These are phyloP conservation scores for Hystrix cristata DNA, from an alignment of 2,113 vertebrate species.

Conservation along the genomic window DNA sequence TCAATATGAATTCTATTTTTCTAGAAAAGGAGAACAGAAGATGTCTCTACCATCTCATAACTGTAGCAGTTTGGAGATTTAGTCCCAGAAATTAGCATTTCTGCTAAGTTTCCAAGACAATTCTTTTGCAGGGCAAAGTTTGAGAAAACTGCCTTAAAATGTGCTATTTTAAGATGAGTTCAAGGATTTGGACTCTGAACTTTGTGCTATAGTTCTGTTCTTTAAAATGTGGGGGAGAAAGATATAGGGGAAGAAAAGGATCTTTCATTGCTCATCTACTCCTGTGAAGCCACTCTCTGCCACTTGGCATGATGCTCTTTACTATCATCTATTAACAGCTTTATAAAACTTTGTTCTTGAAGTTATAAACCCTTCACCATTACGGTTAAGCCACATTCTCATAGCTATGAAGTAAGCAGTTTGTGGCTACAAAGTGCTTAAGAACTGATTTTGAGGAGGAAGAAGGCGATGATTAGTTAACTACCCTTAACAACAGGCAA, in stretches of 20 bases:
- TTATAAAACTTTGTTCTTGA: neutral
- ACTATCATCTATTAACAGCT: neutral
- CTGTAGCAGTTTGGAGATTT: neutral
- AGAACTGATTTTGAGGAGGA: neutral
- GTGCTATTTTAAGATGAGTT: conserved; percentile 37
- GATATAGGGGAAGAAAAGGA: neutral
- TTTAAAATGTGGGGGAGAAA: neutral
- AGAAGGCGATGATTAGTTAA: neutral
- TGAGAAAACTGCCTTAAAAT: conserved; percentile 44
- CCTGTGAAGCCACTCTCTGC: neutral
- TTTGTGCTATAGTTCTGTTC: neutral
- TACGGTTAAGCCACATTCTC: neutral
- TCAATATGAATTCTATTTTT: neutral
- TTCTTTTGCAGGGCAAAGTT: neutral
- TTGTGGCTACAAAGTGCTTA: neutral
- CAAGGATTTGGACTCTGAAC: conserved; percentile 34
- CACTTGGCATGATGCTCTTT: neutral
- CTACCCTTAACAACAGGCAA: neutral
- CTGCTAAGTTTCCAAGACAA: conserved; percentile 8
- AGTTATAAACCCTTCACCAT: neutral
- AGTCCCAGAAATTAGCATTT: neutral
- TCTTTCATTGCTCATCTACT: neutral
- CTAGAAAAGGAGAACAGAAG: neutral
- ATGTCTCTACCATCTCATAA: neutral
- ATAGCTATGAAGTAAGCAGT: neutral